phyloP scores from a whole-genome alignment of 2,113 vertebrate genomes.

The Calonectris borealis region DNA sequence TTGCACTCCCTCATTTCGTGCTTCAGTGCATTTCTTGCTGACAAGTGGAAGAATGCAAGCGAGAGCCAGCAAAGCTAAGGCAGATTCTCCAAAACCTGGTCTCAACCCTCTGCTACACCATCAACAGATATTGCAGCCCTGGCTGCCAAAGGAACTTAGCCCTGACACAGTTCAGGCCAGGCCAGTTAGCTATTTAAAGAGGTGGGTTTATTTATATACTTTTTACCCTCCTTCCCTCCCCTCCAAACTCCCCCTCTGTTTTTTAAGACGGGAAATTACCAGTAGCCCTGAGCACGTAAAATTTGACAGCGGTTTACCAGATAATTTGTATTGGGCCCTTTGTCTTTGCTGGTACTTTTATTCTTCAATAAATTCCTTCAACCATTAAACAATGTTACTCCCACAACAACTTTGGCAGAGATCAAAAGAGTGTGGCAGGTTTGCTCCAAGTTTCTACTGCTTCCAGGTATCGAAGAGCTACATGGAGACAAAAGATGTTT shows the following conservation, averaged over 20 bases:
- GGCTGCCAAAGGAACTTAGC: not conserved
- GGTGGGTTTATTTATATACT: not conserved
- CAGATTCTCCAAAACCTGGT: not conserved
- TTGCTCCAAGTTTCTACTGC: not conserved
- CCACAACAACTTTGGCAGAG: not conserved
- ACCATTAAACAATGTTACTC: not conserved
- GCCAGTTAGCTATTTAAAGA: conserved; percentile 39
- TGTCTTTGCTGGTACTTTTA: conserved; percentile 19
- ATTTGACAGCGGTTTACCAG: not conserved
- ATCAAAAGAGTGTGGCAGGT: conserved; percentile 4
- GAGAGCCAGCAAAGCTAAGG: not conserved
- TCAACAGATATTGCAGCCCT: not conserved
- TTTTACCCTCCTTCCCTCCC: not conserved
- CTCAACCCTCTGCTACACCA: not conserved
- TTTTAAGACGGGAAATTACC: not conserved
- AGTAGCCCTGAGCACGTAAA: not conserved
- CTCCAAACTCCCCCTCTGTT: not conserved
- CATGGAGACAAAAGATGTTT: not conserved
- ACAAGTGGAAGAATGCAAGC: not conserved
- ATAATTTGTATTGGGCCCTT: not conserved
- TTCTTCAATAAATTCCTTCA: conserved; percentile 37
- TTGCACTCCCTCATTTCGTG: not conserved
- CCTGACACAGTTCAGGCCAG: not conserved
- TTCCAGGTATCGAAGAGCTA: not conserved
- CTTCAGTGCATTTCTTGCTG: conserved; percentile 2